Conservation (phyloP, 2,113 vertebrate species). For the Asarcornis scutulata region DNA sequence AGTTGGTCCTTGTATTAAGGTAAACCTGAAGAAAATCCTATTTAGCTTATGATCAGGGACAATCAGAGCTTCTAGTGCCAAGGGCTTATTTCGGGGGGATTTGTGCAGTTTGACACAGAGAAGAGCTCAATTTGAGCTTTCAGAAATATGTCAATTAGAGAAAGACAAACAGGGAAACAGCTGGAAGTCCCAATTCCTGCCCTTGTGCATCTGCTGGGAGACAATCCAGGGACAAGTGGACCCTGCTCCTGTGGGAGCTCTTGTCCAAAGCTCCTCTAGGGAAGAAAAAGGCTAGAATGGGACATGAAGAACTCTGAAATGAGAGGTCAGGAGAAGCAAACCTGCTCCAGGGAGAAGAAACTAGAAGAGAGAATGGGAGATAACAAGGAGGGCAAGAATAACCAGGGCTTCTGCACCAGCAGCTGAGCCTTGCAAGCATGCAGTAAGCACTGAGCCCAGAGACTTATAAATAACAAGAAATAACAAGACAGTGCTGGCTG, state of each 20-base stretch:
- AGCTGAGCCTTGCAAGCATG: not conserved
- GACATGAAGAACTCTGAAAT: not conserved
- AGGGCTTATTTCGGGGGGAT: not conserved
- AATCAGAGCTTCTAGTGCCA: not conserved
- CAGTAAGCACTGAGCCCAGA: not conserved
- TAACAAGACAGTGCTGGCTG: not conserved
- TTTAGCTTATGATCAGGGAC: not conserved
- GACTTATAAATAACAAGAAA: not conserved
- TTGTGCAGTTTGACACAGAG: not conserved
- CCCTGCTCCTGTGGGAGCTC: rapidly evolving
- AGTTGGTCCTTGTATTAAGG: not conserved
- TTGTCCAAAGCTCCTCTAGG: not conserved
- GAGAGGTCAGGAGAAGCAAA: not conserved
- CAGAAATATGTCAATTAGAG: not conserved
- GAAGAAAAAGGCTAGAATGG: not conserved
- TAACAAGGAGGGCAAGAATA: not conserved
- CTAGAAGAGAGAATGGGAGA: not conserved
- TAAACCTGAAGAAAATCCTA: slow-evolving; percentile 13
- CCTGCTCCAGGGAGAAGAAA: not conserved
- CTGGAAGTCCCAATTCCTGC: not conserved
- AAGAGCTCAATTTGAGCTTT: not conserved
- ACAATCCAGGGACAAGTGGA: not conserved
- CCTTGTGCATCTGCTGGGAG: not conserved
- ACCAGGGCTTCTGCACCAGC: not conserved
- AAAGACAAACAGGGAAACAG: not conserved